A percentile compares a stretch with the other conserved stretches of the same genome.
phyloP scores from a whole-genome alignment of 1,140 invertebrate genomes.

The Rhysida immarginata region DNA sequence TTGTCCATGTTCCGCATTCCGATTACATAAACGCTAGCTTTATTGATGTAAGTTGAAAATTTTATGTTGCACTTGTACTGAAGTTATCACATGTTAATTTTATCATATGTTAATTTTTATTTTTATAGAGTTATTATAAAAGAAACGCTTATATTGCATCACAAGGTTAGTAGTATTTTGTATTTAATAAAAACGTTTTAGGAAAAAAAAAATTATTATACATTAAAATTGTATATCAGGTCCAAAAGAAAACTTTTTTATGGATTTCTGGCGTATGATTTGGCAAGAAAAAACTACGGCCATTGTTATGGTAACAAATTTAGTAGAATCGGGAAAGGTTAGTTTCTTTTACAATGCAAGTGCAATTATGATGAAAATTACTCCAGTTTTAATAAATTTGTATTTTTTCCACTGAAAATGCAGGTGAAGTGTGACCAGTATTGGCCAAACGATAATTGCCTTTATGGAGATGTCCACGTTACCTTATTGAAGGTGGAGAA shows the following conservation, averaged over 20 bases:
- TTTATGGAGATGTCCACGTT: conserved; percentile 15
- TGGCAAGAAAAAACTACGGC: conserved; percentile 36
- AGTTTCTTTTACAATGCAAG: conserved; percentile 6
- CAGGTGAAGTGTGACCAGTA: conserved; percentile 50
- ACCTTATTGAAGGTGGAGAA: conserved; percentile 12
- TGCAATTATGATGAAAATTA: conserved; percentile 2
- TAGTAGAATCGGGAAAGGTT: conserved; percentile 34
- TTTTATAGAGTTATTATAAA: not conserved
- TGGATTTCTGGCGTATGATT: conserved; percentile 40
- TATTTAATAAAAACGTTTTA: not conserved
- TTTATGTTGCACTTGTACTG: not conserved
- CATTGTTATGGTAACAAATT: conserved; percentile 39
- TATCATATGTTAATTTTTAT: not conserved
- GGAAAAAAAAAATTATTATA: not conserved
- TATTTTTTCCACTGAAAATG: no score
- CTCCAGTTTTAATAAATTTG: no score
- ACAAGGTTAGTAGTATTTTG: not conserved
- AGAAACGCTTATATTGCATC: not conserved
- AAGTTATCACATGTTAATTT: not conserved
- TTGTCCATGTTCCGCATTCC: conserved; percentile 13
- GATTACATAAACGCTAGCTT: conserved; percentile 41
- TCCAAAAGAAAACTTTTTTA: conserved; percentile 31
- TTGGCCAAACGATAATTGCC: conserved; percentile 36
- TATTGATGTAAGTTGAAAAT: conserved; percentile 24
- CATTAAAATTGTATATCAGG: conserved; percentile 19